phyloP scores from a whole-genome alignment of 1,140 invertebrate species.

The Drosophila neocordata region DNA sequence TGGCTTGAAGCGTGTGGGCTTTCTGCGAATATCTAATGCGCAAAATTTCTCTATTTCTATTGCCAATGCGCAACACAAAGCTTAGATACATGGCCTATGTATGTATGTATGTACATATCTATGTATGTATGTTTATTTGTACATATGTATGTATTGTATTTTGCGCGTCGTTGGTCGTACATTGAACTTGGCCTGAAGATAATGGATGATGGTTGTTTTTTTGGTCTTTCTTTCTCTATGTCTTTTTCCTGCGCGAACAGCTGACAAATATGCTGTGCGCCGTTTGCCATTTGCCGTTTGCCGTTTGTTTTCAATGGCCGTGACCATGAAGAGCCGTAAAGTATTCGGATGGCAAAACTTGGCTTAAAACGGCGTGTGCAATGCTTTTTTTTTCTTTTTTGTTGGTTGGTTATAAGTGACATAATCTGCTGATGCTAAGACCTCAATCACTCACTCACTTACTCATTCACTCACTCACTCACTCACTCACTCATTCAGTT shows the following conservation, averaged over 20 bases:
- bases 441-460: conserved; percentile 23
- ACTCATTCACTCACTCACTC: not conserved
- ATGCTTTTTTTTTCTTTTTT: conserved; percentile 28
- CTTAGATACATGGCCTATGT: conserved; percentile 32
- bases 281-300: conserved; percentile 48
- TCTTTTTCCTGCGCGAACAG: conserved; percentile 46
- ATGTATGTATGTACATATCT: not conserved
- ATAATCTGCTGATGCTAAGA: conserved; percentile 75
- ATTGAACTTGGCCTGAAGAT: conserved; percentile 65
- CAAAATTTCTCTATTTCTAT: conserved; percentile 77
- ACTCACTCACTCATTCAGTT: conserved; percentile 6
- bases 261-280: conserved; percentile 59
- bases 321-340: conserved; percentile 64
- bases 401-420: conserved; percentile 48
- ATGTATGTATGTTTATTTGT: conserved; percentile 6
- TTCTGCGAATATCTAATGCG: conserved; percentile 69
- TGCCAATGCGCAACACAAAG: conserved; percentile 31
- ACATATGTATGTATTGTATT: conserved; percentile 13
- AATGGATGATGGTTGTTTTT: conserved; percentile 34
- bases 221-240: conserved; percentile 1
- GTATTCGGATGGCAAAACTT: conserved; percentile 21
- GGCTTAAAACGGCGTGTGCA: conserved; percentile 58
- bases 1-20: not conserved
- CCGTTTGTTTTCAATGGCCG: conserved; percentile 61
- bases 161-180: conserved; percentile 64